A percentile compares a stretch with the other conserved stretches of the same genome.
Conservation (phyloP, 2,888 invertebrate genomes). For the Drosophila emarginata region DNA sequence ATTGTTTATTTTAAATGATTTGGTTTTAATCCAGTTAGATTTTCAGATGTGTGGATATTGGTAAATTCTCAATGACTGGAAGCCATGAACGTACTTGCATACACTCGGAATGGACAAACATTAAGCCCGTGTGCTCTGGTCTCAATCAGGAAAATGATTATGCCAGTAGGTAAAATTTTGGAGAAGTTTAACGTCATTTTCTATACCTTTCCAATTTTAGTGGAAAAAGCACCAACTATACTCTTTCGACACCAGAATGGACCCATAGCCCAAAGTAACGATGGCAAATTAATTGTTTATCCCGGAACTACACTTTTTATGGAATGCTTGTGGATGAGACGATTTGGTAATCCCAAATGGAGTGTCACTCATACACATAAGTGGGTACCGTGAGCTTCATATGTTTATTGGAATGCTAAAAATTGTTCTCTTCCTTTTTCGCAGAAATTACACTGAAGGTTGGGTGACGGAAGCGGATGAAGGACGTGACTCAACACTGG, state of each 20-base stretch:
- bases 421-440: neutral
- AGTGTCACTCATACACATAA: conserved; percentile 87
- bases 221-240: conserved; percentile 93
- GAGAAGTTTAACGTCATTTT: rapidly evolving
- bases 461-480: conserved; percentile 90
- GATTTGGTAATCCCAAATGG: conserved; percentile 94
- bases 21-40: neutral
- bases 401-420: neutral
- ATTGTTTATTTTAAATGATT: neutral
- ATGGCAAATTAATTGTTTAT: conserved; percentile 92
- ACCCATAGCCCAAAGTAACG: conserved; percentile 93
- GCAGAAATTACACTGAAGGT: conserved; percentile 89
- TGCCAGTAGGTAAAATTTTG: conserved; percentile 86
- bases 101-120: conserved; percentile 91
- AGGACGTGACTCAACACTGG: conserved; percentile 89
- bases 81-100: conserved; percentile 88
- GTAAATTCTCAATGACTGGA: conserved; percentile 93
- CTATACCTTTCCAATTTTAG: conserved; percentile 78
- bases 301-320: conserved; percentile 93
- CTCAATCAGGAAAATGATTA: conserved; percentile 94
- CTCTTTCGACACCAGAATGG: conserved; percentile 91
- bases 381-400: conserved; percentile 51
- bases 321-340: conserved; percentile 94
- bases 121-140: conserved; percentile 90
- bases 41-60: conserved; percentile 90